Base-by-base conservation (phyloP, 2,113 vertebrate species). In the Trematocara variabile region DNA sequence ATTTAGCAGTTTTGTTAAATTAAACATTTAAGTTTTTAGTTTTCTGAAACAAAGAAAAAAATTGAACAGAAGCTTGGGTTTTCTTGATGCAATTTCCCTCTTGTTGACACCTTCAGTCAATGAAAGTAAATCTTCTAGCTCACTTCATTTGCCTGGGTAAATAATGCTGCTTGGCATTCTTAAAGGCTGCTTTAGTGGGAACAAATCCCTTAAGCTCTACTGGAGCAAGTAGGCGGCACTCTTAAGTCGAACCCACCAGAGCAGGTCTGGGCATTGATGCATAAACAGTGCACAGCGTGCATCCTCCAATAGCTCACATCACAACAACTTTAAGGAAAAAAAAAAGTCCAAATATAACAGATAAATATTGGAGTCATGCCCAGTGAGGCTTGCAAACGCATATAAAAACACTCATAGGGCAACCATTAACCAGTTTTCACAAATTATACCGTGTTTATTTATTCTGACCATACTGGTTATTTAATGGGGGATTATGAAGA, bases 141-240 rank as follows among this genome's bases (percentile, higher is more conserved):
- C 13, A 2, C 16, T 16, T 83, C 80, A 84, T 56, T 88, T 18
- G 52, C 63, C 65, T 22, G 77, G 83, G 79, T 83, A 81, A 63
- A 37, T 90, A 90, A 92, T 87, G 54, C 85, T 91, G 65, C 77
- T 84, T 85, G 90, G 81, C 82, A 88, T 90, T 55, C 78, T 68
- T 34, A 50, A 87, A 44, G 70, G 85, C 85, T 48, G 79, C 90
- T 77, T 68, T 77, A 33, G 8, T 37, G 84, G 80, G 48, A 91
- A 86, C 88, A 91, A 93, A 92, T 91, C 91, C 79, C 56, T 88
- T 91, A 91, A 92, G 79, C 88, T 60, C 82, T 80, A 34, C 39
- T 20, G 55, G 79, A 86, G 85, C 55, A 10, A 75, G 84, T 82
- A 83, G 87, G 58, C 46, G 82, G 54, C 81, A 48, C 81, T 91